Conservation (phyloP, 2,797 vertebrate genomes). For the Taeniopygia guttata region DNA sequence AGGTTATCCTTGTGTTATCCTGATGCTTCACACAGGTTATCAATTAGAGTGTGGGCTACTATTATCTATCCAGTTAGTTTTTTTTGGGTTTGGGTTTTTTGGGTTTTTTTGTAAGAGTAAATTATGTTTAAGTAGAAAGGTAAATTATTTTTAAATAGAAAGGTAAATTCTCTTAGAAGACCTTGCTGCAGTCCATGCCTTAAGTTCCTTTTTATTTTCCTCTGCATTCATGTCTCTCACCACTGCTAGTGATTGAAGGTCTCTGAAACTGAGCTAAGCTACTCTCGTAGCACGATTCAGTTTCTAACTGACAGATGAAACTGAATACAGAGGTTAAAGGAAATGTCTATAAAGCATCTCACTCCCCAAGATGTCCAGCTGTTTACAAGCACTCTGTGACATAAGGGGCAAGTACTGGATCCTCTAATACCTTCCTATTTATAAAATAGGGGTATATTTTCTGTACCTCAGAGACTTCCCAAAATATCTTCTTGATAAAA, state of each 20-base stretch:
- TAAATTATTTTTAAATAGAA: background rate
- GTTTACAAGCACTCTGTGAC: background rate
- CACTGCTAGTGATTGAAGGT: background rate
- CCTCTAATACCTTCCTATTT: background rate
- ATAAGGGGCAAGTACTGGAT: background rate
- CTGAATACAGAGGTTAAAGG: background rate
- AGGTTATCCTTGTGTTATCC: constrained; percentile 55
- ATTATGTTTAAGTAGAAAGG: background rate
- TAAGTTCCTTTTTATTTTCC: background rate
- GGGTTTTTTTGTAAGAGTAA: background rate
- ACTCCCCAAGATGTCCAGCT: background rate
- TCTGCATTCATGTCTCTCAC: background rate
- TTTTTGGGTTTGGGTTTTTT: no score
- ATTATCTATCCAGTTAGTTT: constrained; percentile 26
- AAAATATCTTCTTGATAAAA: background rate
- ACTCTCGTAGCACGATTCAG: background rate
- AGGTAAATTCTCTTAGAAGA: background rate
- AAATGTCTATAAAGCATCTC: background rate
- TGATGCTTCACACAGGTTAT: constrained; percentile 53
- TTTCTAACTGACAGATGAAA: background rate
- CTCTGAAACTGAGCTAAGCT: background rate
- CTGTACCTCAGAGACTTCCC: background rate
- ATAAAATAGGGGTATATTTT: background rate
- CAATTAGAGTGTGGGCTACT: background rate
- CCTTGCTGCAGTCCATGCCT: background rate